phyloP scores from a whole-genome alignment of 2,113 vertebrate species.

The Amphilophus citrinellus region DNA sequence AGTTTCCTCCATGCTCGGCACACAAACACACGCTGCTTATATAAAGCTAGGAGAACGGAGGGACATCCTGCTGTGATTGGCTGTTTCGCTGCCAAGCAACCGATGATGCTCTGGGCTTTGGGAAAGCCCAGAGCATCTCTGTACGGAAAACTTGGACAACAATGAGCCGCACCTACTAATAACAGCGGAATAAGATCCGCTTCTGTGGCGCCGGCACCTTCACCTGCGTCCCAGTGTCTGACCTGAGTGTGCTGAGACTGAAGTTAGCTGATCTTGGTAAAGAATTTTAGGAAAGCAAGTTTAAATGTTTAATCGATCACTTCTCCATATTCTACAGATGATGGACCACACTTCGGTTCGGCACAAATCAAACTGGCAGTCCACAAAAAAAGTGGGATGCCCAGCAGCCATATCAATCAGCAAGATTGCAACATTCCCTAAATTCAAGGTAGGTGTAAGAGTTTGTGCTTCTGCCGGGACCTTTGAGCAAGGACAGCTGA shows the following conservation, averaged over 20 bases:
- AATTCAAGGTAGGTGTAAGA: constrained; percentile 25
- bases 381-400: constrained; percentile 37
- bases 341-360: background rate
- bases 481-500: background rate
- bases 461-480: background rate
- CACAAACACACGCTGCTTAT: too few relatives aligned
- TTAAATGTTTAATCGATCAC: background rate
- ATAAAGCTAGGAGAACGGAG: background rate
- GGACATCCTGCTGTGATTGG: background rate
- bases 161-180: background rate
- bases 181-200: too few relatives aligned
- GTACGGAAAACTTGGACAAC: background rate
- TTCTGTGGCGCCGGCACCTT: too few relatives aligned
- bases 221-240: background rate
- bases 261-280: background rate
- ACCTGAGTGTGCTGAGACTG: background rate
- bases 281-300: too few relatives aligned
- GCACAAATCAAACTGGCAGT: background rate
- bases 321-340: background rate
- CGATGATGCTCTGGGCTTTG: background rate
- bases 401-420: constrained; percentile 35
- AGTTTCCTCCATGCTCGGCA: background rate
- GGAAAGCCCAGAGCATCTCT: background rate
- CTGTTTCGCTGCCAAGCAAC: background rate
- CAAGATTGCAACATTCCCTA: constrained; percentile 26